Evolutionary conservation across 2,797 vertebrate species (phyloP), one percentile per base, ranked within the genome.

Genomic region (Notolepis coatsorum): DNA sequence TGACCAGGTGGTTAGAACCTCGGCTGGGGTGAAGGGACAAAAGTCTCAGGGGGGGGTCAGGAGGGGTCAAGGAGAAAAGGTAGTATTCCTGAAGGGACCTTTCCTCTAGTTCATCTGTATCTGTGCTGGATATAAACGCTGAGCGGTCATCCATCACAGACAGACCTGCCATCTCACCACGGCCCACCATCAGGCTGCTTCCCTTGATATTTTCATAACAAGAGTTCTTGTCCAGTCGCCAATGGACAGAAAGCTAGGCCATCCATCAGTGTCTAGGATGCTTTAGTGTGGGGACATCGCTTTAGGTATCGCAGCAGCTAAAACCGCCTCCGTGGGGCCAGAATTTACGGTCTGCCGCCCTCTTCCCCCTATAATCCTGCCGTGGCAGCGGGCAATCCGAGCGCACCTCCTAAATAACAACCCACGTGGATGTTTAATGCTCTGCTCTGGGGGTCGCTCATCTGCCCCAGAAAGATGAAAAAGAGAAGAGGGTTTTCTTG

Each of bases 191-290:
- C 70, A 78, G 56, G 64, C 68, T 41, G 65, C 69, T 75, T 76
- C 63, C 76, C 59, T 75, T 57, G n/a, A 66, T 65, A 73, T 81
- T 82, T 81, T 84, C 71, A 68, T 78, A 87, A 86, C 83, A 89
- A 82, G 67, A 23, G 65, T 55, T 68, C 55, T 38, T 64, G 49
- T 67, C 68, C 58, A 73, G 67, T 54, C 63, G 47, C 61, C 41
- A 71, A 47, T 25, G 13, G 64, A 79, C 73, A 73, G 74, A 88
- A 84, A 91, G 86, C 84, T 84, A 75, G 87, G 86, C 79, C 87
- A 89, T 85, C 80, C 75, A 71, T 89, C 82, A 85, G 57, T 37
- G 74, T 80, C 82, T 9, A 3, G 3, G 43, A 71, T 54, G 72
- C 55, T 49, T 80, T 62, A 39, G 72, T 53, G 31, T 39, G 60